Conservation (phyloP, 2,113 vertebrate genomes). For the Phylloscopus whistleri region DNA sequence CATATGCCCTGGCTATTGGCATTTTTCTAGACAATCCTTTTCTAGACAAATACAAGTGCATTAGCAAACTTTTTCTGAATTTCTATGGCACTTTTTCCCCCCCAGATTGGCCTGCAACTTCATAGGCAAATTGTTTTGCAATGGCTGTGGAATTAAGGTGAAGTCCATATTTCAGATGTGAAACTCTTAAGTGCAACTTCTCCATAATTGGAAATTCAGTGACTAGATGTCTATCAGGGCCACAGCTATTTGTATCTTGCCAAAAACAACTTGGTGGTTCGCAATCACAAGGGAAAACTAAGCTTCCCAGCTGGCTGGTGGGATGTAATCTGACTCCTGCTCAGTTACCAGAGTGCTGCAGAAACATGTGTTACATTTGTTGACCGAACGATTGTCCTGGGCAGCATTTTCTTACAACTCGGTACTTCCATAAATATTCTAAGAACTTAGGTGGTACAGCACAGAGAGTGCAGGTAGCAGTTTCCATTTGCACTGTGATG, state of each 20-base stretch:
- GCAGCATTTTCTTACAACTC: background rate
- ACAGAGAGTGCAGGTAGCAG: conserved; percentile 1
- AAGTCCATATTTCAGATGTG: background rate
- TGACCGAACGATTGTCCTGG: conserved; percentile 6
- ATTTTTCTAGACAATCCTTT: background rate
- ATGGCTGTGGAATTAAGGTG: background rate
- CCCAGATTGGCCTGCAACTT: background rate
- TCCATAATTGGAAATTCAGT: conserved; percentile 50
- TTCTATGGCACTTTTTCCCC: accelerated
- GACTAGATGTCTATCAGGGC: conserved; percentile 16
- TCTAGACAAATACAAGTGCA: background rate
- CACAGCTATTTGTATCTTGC: conserved; percentile 28
- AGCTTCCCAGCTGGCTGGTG: conserved; percentile 10
- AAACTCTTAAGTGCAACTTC: background rate
- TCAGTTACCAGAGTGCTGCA: background rate
- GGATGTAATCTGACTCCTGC: conserved; percentile 6
- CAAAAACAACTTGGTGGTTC: conserved; percentile 46
- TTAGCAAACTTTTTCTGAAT: background rate
- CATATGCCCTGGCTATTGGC: background rate
- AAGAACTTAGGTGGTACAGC: background rate
- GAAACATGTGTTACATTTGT: conserved; percentile 28
- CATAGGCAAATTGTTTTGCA: background rate
- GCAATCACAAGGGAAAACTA: conserved; percentile 22
- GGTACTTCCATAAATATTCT: conserved; percentile 23
- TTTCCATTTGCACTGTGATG: background rate